Conservation (phyloP, 2,888 invertebrate genomes). For the Digitonthophagus gazella region DNA sequence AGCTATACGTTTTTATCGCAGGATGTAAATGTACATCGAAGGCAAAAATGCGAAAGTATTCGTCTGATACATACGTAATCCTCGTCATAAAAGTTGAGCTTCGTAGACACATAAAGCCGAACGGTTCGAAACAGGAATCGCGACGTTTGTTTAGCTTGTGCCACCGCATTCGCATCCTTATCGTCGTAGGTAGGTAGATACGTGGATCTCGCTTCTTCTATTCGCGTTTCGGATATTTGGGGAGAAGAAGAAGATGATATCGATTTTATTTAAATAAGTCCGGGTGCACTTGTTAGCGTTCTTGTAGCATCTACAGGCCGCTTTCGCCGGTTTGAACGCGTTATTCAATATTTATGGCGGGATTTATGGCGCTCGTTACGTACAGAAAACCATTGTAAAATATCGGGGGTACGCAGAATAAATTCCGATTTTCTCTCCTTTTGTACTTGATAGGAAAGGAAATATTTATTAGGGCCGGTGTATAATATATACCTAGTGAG, state of each 20-base stretch:
- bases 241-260: neutral
- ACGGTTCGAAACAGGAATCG: neutral
- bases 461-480: neutral
- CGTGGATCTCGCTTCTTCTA: neutral
- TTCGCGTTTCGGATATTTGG: neutral
- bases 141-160: neutral
- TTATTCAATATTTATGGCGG: conserved; percentile 11
- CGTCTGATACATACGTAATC: neutral
- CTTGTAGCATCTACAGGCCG: neutral
- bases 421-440: conserved; percentile 12
- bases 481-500: neutral
- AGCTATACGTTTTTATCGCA: neutral
- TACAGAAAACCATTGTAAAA: conserved; percentile 11
- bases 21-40: neutral
- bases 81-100: neutral
- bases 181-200: neutral
- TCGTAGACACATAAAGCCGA: neutral
- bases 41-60: neutral
- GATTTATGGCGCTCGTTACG: conserved; percentile 15
- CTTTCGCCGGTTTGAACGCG: neutral
- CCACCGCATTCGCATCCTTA: neutral
- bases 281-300: neutral
- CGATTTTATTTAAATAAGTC: neutral
- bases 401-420: conserved; percentile 10
- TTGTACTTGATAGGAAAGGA: neutral